Evolutionary conservation across 2,888 invertebrate species (phyloP), one percentile per base, ranked within the genome.

Genomic region (Nomada fabriciana): DNA sequence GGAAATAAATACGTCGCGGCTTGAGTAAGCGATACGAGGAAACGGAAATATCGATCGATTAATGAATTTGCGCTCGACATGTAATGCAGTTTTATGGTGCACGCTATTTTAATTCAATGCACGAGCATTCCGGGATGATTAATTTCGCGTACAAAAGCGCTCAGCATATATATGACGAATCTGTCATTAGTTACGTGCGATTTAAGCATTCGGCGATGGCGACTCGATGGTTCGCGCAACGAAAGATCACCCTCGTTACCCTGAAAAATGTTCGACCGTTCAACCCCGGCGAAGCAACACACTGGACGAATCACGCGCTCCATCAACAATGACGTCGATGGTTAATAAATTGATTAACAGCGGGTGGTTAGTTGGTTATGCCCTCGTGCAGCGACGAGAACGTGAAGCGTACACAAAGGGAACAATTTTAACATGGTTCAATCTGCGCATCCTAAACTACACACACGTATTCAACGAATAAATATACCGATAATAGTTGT

Each of bases 201-300:
- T 67, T 77, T 11, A 75, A 47, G 70, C 71, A 63, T 60, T 59
- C 75, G 42, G 53, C 43, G 64, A 73, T 76, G 50, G 67, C 60
- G 53, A 15, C 23, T 73, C 73, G 71, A 75, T 53, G 61, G 42
- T 55, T 69, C 60, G 77, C 69, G 78, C 69, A 43, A 64, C 47
- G 36, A 61, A 60, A 57, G 80, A 79, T 55, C 67, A 25, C 36
- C 68, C 42, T 63, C 20, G 68, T 52, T 55, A 52, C 53, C 70
- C 55, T 52, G 52, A 47, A 63, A 77, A 60, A 55, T 69, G 55
- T 50, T 63, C 65, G 65, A 80, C 70, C 73, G 71, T 63, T 72
- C 52, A 65, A 60, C 59, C 60, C 53, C 59, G 83, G 85, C 83
- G 85, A 86, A 89, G 90, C 91, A 92, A 91, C 92, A 92, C 91